phyloP scores from a whole-genome alignment of 2,888 invertebrate species.

The Dolichomitus sp. region DNA sequence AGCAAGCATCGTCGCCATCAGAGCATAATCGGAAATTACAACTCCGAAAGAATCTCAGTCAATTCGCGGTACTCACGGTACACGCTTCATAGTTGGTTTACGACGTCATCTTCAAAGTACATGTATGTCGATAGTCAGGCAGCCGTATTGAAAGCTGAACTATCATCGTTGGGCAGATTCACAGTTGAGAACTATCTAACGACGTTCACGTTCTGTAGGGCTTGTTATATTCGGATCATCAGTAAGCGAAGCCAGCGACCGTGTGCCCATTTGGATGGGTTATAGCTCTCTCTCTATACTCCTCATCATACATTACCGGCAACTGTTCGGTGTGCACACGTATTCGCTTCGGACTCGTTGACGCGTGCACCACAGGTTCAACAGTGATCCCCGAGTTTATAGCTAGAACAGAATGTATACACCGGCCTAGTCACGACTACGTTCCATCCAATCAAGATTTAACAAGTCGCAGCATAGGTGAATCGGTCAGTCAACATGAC shows the following conservation, averaged over 20 bases:
- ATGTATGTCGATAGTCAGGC: neutral
- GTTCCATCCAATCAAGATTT: neutral
- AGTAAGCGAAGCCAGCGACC: constrained; percentile 33
- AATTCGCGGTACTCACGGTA: too few species aligned
- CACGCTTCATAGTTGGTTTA: neutral
- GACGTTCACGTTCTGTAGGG: constrained; percentile 29
- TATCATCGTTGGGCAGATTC: constrained; percentile 13
- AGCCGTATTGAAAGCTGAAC: constrained; percentile 6
- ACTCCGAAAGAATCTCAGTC: too few species aligned
- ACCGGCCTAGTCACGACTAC: neutral
- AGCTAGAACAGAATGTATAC: constrained; percentile 2
- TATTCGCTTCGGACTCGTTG: constrained; percentile 34
- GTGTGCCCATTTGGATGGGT: constrained; percentile 10
- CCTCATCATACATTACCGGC: constrained; percentile 45
- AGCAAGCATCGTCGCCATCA: too few species aligned
- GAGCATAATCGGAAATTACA: too few species aligned
- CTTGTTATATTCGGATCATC: constrained; percentile 48
- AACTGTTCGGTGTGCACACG: constrained; percentile 28
- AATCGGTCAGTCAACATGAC: neutral
- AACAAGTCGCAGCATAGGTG: neutral
- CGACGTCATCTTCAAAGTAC: neutral
- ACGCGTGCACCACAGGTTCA: constrained; percentile 38
- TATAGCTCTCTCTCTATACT: neutral
- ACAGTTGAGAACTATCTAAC: constrained; percentile 22
- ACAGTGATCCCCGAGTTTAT: constrained; percentile 35